A percentile compares a stretch with the other conserved stretches of the same genome.
phyloP scores from a whole-genome alignment of 2,113 vertebrate species.

The Scomber japonicus region DNA sequence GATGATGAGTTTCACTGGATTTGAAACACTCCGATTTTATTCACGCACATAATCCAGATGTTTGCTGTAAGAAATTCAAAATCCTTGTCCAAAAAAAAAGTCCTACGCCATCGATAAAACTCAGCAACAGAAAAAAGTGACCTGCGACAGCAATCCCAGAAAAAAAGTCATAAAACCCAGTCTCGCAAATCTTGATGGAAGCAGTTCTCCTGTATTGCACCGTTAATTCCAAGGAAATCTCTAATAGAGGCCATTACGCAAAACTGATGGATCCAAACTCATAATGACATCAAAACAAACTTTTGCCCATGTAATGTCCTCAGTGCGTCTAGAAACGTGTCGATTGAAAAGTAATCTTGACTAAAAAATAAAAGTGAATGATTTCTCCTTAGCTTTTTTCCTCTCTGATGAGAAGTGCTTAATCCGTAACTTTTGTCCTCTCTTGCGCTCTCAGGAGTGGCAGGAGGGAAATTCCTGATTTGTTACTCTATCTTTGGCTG shows the following conservation, averaged over 20 bases:
- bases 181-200: constrained; percentile 41
- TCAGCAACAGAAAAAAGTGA: constrained; percentile 46
- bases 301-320: constrained; percentile 1
- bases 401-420: constrained; percentile 57
- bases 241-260: constrained; percentile 26
- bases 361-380: constrained; percentile 16
- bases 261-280: constrained; percentile 24
- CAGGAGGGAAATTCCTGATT: constrained; percentile 86
- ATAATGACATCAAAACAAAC: constrained; percentile 34
- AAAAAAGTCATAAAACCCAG: constrained; percentile 63
- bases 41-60: constrained; percentile 51
- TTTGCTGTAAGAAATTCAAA: background rate
- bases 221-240: constrained; percentile 50
- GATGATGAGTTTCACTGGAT: background rate
- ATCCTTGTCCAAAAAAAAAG: constrained; percentile 38
- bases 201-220: constrained; percentile 17
- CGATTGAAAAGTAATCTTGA: constrained; percentile 3
- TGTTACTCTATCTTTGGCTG: constrained; percentile 85
- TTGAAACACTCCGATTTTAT: constrained; percentile 25
- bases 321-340: constrained; percentile 1
- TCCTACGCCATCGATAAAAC: constrained; percentile 60
- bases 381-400: constrained; percentile 33
- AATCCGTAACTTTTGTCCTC: constrained; percentile 68
- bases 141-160: constrained; percentile 43
- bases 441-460: constrained; percentile 81